Evolutionary conservation across 1,140 invertebrate species (phyloP).

Genomic region (Drosophila tani): DNA sequence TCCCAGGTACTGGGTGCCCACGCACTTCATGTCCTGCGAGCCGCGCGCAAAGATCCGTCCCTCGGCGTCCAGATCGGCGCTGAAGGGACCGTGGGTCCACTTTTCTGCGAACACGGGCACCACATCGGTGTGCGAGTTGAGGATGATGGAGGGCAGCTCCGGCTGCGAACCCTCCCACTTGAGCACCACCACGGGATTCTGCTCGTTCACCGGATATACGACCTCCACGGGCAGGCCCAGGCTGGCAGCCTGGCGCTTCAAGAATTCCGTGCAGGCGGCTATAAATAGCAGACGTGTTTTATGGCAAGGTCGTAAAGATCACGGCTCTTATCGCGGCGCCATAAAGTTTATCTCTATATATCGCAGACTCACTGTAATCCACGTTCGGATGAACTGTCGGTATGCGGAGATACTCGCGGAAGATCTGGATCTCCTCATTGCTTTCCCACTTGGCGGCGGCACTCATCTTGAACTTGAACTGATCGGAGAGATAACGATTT

Average conservation of each 20-base stretch:
- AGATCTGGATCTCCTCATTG: slow-evolving; percentile 90
- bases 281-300: slow-evolving; percentile 89
- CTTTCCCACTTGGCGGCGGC: slow-evolving; percentile 84
- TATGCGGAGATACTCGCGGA: slow-evolving; percentile 92
- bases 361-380: slow-evolving; percentile 90
- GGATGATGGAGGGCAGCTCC: slow-evolving; percentile 88
- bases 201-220: slow-evolving; percentile 62
- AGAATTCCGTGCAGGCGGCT: slow-evolving; percentile 87
- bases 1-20: slow-evolving; percentile 87
- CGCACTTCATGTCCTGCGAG: slow-evolving; percentile 88
- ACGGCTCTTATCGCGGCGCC: slow-evolving; percentile 3
- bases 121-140: slow-evolving; percentile 96
- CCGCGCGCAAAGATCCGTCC: slow-evolving; percentile 94
- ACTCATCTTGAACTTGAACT: slow-evolving; percentile 45
- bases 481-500: background rate
- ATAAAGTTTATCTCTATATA: background rate
- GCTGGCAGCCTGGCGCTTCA: slow-evolving; percentile 88
- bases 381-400: slow-evolving; percentile 93
- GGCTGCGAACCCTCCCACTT: slow-evolving; percentile 90
- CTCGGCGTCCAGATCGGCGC: slow-evolving; percentile 89
- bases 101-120: slow-evolving; percentile 91
- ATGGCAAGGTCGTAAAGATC: slow-evolving; percentile 28
- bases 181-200: slow-evolving; percentile 90
- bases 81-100: slow-evolving; percentile 90
- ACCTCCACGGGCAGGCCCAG: slow-evolving; percentile 87